phyloP scores from a whole-genome alignment of 2,113 vertebrate species.

The Elgaria multicarinata region DNA sequence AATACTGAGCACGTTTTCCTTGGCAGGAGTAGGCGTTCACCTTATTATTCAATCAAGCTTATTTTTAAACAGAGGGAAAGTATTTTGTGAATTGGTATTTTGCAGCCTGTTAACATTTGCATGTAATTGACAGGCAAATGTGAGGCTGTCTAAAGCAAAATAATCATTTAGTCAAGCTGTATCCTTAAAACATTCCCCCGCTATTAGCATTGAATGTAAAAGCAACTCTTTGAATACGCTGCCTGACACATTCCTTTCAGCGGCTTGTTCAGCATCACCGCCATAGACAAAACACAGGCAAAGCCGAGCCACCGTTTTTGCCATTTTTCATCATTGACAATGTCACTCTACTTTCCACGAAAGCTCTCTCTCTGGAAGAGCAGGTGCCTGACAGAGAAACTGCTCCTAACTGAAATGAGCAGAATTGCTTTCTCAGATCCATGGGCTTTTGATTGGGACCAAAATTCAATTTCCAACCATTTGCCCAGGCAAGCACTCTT shows the following conservation, averaged over 20 bases:
- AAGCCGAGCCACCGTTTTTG: conserved; percentile 41
- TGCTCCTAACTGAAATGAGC: conserved; percentile 21
- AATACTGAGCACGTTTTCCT: conserved; percentile 18
- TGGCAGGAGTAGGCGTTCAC: conserved; percentile 21
- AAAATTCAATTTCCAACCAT: conserved; percentile 59
- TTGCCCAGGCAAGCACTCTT: conserved; percentile 29
- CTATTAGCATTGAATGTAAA: conserved; percentile 27
- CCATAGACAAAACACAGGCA: conserved; percentile 33
- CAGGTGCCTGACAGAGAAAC: conserved; percentile 56
- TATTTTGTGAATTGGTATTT: conserved; percentile 41
- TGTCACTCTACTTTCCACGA: conserved; percentile 35
- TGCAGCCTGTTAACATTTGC: conserved; percentile 53
- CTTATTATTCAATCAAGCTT: conserved; percentile 52
- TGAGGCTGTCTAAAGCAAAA: conserved; percentile 55
- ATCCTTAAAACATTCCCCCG: conserved; percentile 35
- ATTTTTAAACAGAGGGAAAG: conserved; percentile 48
- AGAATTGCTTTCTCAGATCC: conserved; percentile 51
- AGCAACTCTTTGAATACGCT: conserved; percentile 30
- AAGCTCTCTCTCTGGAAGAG: conserved; percentile 49
- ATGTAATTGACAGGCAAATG: conserved; percentile 50
- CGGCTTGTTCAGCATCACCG: conserved; percentile 26
- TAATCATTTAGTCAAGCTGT: conserved; percentile 55
- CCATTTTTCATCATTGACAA: conserved; percentile 57
- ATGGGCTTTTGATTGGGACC: conserved; percentile 43
- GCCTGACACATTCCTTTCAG: conserved; percentile 42